Conservation (phyloP, 2,797 vertebrate species). For the Eremophila alpestris region DNA sequence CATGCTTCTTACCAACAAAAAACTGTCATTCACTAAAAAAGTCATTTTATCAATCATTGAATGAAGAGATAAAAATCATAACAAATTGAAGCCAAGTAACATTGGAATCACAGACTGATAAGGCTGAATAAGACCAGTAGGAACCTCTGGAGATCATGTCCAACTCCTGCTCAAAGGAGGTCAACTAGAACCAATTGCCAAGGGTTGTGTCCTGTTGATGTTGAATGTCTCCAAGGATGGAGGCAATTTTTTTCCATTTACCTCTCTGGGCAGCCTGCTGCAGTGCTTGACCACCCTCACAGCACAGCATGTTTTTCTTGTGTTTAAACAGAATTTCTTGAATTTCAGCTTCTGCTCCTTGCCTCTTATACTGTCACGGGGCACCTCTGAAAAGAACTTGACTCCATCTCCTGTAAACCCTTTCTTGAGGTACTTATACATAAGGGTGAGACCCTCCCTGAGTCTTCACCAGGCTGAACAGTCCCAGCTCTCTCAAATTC, state of each 20-base stretch:
- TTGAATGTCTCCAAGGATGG: neutral
- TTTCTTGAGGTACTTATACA: neutral
- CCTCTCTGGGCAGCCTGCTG: neutral
- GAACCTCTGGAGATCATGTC: neutral
- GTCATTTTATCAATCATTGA: rapidly evolving
- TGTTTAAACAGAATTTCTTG: neutral
- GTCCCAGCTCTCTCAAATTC: neutral
- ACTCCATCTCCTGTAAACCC: neutral
- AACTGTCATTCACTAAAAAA: neutral
- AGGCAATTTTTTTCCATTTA: neutral
- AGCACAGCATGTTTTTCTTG: neutral
- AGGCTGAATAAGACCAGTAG: neutral
- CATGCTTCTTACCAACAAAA: neutral
- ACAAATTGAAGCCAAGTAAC: neutral
- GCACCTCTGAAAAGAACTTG: neutral
- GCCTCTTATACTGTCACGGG: neutral
- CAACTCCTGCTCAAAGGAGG: neutral
- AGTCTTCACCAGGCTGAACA: neutral
- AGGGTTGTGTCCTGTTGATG: neutral
- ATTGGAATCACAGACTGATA: neutral
- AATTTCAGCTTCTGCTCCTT: neutral
- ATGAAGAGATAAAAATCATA: neutral
- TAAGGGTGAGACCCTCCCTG: neutral
- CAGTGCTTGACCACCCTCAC: neutral
- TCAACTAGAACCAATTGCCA: neutral